Evolutionary conservation across 2,888 invertebrate genomes (phyloP).

Genomic region (Metacarcinus magister): DNA sequence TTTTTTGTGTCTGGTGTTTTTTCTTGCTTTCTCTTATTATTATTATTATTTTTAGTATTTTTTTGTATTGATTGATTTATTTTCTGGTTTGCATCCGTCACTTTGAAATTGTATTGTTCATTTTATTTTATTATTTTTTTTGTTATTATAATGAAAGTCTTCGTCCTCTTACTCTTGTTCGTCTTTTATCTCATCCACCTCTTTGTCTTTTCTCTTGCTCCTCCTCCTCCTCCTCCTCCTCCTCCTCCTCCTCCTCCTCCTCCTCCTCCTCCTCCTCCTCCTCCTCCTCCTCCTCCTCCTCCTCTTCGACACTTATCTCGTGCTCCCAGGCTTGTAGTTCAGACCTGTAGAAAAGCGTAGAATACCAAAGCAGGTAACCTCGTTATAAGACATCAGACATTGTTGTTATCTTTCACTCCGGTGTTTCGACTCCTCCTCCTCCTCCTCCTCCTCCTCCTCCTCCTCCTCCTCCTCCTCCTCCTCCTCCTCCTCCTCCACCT

Average conservation of each 20-base stretch:
- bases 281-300: neutral
- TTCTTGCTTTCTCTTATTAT: neutral
- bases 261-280: constrained; percentile 10
- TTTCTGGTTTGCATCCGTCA: neutral
- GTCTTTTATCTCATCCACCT: neutral
- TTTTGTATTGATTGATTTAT: neutral
- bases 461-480: no score
- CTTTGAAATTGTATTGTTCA: neutral
- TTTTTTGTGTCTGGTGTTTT: neutral
- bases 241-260: constrained; percentile 9
- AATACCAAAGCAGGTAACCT: constrained; percentile 4
- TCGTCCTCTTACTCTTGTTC: neutral
- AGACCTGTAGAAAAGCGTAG: neutral
- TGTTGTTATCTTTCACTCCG: neutral
- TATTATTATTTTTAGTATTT: neutral
- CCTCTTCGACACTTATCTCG: neutral
- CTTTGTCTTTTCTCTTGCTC: neutral
- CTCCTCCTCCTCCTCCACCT: no score
- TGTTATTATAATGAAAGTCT: neutral
- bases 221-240: constrained; percentile 4
- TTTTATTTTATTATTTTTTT: neutral
- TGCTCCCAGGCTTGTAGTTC: constrained; percentile 7
- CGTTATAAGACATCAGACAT: neutral
- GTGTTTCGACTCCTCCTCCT: neutral
- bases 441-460: neutral